A percentile compares a stretch with the other conserved stretches of the same genome.
These are phyloP conservation scores for Zaprionus tsacasi DNA, from an alignment of 1,140 invertebrate species.

Conservation along the genomic window DNA sequence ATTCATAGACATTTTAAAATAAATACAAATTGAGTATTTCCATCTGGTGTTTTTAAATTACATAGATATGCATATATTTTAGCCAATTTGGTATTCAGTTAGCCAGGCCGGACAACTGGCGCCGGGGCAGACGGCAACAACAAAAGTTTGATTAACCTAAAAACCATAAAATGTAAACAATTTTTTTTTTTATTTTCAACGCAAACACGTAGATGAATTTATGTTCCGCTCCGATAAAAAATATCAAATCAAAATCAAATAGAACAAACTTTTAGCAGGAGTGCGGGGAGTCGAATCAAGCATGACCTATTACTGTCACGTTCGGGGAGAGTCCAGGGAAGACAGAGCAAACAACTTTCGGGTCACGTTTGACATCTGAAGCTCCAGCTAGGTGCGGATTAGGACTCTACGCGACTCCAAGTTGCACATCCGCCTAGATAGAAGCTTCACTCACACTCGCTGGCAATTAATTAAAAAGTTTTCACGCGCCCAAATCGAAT, in stretches of 20 bases:
- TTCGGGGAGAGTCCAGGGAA: conserved; percentile 41
- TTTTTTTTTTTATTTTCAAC: conserved; percentile 15
- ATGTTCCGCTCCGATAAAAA: conserved; percentile 50
- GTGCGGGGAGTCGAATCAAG: conserved; percentile 41
- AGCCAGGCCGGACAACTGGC: background rate
- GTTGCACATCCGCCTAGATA: conserved; percentile 33
- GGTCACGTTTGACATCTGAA: conserved; percentile 70
- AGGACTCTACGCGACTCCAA: background rate
- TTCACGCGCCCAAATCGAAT: conserved; percentile 72
- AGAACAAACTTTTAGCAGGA: conserved; percentile 53
- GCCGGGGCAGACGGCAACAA: conserved; percentile 4
- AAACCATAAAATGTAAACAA: conserved; percentile 54
- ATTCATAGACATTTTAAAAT: background rate
- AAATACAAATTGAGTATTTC: background rate
- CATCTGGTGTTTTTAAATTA: background rate
- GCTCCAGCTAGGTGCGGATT: conserved; percentile 15
- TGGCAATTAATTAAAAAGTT: conserved; percentile 78
- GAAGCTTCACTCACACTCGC: conserved; percentile 25
- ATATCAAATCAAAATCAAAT: conserved; percentile 77
- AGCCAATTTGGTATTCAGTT: conserved; percentile 12
- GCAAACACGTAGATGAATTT: conserved; percentile 51
- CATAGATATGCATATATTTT: conserved; percentile 6
- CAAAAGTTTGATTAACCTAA: conserved; percentile 39
- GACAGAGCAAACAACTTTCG: conserved; percentile 62
- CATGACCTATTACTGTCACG: conserved; percentile 79